Base-by-base conservation (phyloP, 2,888 invertebrate genomes). In the Eilema sororculum region DNA sequence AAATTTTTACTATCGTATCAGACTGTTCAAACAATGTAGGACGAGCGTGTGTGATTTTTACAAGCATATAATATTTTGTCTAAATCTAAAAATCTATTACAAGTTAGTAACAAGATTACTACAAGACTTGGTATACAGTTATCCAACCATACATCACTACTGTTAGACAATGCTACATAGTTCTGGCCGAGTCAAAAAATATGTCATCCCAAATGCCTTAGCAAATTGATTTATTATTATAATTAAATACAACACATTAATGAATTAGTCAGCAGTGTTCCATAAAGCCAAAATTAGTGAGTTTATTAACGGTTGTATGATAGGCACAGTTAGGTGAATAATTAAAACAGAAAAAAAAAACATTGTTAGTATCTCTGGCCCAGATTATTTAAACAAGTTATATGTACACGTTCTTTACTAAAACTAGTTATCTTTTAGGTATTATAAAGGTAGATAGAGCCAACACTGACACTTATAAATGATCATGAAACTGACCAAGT, bases 161-260 rank as follows among this genome's bases (percentile, higher is more conserved):
- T 52, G 52, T 52, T 52, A 52, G 52, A 52, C n/a, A 52, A 46
- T n/a, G n/a, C n/a, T 52, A n/a, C n/a, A 52, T 52, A 52, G 20
- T n/a, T 46, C 52, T 52, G n/a, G 52, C n/a, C 20, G 3, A 52
- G 8, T 52, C 52, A 52, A 52, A 16, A 52, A 52, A 52, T n/a
- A 52, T 52, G 52, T 52, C 52, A 52, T 52, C 52, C 20, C 20
- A 46, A 20, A 46, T 46, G 20, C 20, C 9, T 52, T 52, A 3
- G 25, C 61, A 61, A 30, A 22, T 30, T 33, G 33, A 22, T 25
- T 22, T 28, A 28, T 33, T 22, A 62, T 52, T 52, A 52, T 30
- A 65, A 33, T 65, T 65, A 22, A 41, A 65, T 81, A 61, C 57
- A 59, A 20, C 62, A 68, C 24, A 56, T 52, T 24, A 30, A 16